Evolutionary conservation across 1,140 invertebrate species (phyloP), one percentile per base, ranked within the genome.

Genomic region (Psilanteris sp.): DNA sequence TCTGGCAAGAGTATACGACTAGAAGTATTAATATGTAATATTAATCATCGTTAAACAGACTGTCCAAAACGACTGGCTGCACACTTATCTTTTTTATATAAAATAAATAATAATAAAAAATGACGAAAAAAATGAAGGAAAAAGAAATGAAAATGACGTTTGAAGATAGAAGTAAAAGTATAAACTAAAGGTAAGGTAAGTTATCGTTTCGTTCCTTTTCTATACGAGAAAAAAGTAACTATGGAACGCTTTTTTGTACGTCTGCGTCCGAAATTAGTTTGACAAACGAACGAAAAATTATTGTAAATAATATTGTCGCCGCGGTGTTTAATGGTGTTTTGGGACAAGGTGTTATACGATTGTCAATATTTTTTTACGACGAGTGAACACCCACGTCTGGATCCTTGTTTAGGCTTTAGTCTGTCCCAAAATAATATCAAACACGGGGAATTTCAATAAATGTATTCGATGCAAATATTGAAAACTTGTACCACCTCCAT

Each of bases 21-120:
- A 88, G 85, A 87, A 88, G 86, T 88, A 88, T 88, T 88, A 87
- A 85, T 86, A 86, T 85, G 83, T 86, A 87, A 85, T 81, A 81
- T 85, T 86, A 83, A 86, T 83, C 78, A 85, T 81, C 62, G 66
- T 80, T 77, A 81, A n/a, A 66, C 83, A 83, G 79, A 85, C 81
- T 81, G 79, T 84, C 79, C 78, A 77, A 78, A 84, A 83, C 82
- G 82, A 82, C 83, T 85, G 85, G 86, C 82, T 84, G 85, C 79
- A 78, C 64, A 46, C 46, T 59, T 70, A 74, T 72, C 59, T 64
- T 66, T 74, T 74, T 55, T 68, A 61, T 61, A 68, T 22, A 68
- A 68, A 57, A 44, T 22, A 5, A 15, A 54, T 54, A 68, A 48
- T 39, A 4, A 36, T 2, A 26, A 81, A 57, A 64, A 64, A 55